These are phyloP conservation scores for Cephus runcator DNA, from an alignment of 2,888 invertebrate species.

Conservation along the genomic window DNA sequence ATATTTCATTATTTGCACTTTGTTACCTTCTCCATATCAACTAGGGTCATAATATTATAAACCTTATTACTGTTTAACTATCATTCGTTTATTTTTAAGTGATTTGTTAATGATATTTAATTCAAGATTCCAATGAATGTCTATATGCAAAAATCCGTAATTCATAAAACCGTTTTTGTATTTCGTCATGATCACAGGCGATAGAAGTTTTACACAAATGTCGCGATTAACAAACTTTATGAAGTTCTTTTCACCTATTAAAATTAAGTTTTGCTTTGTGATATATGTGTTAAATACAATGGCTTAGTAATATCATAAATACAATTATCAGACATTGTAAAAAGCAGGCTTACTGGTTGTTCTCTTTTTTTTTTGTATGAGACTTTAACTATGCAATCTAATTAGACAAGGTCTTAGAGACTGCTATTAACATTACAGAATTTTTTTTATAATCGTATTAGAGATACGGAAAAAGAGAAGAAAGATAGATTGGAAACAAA, in stretches of 20 bases:
- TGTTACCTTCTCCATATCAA: neutral
- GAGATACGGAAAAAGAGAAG: neutral
- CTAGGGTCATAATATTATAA: neutral
- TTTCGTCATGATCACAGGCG: neutral
- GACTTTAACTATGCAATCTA: neutral
- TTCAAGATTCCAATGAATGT: neutral
- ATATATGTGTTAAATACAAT: neutral
- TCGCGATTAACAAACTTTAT: neutral
- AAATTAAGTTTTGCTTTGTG: neutral
- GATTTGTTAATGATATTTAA: neutral
- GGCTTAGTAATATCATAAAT: neutral
- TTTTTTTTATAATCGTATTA: neutral
- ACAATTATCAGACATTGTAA: neutral
- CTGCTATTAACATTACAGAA: neutral
- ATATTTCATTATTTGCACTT: neutral
- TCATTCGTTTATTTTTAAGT: neutral
- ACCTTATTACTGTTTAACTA: neutral
- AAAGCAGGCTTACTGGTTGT: conserved; percentile 33
- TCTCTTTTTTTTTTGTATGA: conserved; percentile 30
- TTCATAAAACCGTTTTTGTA: neutral
- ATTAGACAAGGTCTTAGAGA: neutral
- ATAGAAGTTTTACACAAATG: neutral
- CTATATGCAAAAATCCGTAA: neutral
- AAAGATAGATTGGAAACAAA: neutral
- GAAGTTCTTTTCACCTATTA: neutral